These are phyloP conservation scores for Aproaerema taeniolella DNA, from an alignment of 2,888 invertebrate genomes.

Conservation along the genomic window DNA sequence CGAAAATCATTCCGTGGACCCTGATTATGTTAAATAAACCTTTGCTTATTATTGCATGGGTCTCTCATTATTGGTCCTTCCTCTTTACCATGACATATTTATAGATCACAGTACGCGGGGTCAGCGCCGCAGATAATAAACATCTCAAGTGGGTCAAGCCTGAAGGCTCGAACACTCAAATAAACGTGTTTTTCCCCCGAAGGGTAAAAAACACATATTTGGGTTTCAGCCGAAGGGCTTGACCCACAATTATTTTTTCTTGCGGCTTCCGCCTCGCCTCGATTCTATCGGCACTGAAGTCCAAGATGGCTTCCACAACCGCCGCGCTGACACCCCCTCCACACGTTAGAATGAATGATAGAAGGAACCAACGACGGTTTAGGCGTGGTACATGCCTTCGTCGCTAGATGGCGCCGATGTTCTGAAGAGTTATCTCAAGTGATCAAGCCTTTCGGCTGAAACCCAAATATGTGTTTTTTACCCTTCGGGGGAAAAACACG, in stretches of 20 bases:
- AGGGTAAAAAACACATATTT: conserved; percentile 14
- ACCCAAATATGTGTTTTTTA: conserved; percentile 10
- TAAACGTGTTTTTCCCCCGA: conserved; percentile 13
- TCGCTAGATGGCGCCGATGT: conserved; percentile 3
- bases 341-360: too few relatives aligned
- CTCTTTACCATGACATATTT: too few relatives aligned
- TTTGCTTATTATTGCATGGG: neutral
- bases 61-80: too few relatives aligned
- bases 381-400: too few relatives aligned
- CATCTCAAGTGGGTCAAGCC: conserved; percentile 10
- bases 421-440: conserved; percentile 2
- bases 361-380: neutral
- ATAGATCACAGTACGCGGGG: conserved; percentile 11
- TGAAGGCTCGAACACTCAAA: conserved; percentile 15
- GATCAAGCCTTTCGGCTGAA: conserved; percentile 9
- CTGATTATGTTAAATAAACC: neutral
- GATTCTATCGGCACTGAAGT: neutral
- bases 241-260: conserved; percentile 8
- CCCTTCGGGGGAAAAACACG: conserved; percentile 8
- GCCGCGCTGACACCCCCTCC: neutral
- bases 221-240: conserved; percentile 13
- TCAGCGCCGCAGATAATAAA: conserved; percentile 15
- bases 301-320: neutral
- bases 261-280: conserved; percentile 8
- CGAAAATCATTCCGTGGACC: neutral